phyloP scores from a whole-genome alignment of 2,113 vertebrate species.

The Carlito syrichta region DNA sequence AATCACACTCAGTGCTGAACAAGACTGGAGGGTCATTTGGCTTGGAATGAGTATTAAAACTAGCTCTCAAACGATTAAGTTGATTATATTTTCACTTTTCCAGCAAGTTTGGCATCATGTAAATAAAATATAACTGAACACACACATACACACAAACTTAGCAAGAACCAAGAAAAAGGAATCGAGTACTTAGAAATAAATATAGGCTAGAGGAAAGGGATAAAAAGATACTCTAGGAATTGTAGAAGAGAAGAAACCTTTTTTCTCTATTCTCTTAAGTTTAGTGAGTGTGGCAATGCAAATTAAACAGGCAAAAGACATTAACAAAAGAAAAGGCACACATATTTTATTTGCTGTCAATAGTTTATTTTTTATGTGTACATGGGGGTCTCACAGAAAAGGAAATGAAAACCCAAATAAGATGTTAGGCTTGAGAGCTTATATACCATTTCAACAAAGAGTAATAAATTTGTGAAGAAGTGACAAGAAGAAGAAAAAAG shows the following conservation, averaged over 20 bases:
- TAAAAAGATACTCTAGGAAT: neutral
- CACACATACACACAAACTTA: neutral
- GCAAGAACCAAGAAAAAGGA: neutral
- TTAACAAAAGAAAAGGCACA: neutral
- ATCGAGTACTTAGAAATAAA: neutral
- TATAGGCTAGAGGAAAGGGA: neutral
- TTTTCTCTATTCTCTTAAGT: neutral
- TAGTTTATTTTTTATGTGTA: conserved; percentile 7
- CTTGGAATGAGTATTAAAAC: conserved; percentile 1
- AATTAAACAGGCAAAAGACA: neutral
- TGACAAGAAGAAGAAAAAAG: neutral
- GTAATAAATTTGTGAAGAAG: neutral
- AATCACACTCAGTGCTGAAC: neutral
- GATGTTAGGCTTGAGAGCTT: neutral
- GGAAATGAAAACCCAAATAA: neutral
- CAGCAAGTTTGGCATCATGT: neutral
- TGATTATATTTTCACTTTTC: conserved; percentile 11
- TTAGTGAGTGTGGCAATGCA: neutral
- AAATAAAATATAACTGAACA: neutral
- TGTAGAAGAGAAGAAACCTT: neutral
- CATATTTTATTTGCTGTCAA: neutral
- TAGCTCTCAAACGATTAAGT: neutral
- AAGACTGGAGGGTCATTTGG: neutral
- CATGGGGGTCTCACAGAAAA: neutral
- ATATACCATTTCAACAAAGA: neutral